These are phyloP conservation scores for Panthera tigris DNA, from an alignment of 2,113 vertebrate genomes.

Conservation along the genomic window DNA sequence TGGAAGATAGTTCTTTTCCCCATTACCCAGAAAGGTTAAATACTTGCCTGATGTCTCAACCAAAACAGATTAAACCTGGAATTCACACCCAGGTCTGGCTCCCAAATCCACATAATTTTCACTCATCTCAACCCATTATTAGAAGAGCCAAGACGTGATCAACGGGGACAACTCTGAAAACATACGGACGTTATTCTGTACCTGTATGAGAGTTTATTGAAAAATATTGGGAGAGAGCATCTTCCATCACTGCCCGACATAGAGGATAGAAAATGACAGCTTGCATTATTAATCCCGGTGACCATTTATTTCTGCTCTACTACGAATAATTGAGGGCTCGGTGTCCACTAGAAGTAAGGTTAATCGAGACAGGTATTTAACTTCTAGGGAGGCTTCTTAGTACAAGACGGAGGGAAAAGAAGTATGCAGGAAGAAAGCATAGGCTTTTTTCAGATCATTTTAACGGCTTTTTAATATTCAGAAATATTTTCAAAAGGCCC, in stretches of 20 bases:
- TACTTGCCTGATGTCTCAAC: background rate
- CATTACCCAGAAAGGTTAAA: background rate
- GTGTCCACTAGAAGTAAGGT: background rate
- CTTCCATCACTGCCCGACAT: background rate
- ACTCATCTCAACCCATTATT: background rate
- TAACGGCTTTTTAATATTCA: conserved; percentile 9
- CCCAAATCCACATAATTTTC: background rate
- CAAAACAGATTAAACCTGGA: background rate
- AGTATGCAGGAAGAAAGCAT: background rate
- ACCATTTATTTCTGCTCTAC: background rate
- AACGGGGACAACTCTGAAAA: background rate
- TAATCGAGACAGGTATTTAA: conserved; percentile 5
- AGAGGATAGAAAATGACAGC: background rate
- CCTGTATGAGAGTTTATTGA: background rate
- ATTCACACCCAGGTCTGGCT: background rate
- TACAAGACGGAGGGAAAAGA: background rate
- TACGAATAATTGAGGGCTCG: background rate
- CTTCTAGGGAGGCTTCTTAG: background rate
- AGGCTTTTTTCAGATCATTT: conserved; percentile 29
- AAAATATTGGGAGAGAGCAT: background rate
- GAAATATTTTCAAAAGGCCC: conserved; percentile 36
- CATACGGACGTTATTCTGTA: background rate
- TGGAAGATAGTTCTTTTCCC: background rate
- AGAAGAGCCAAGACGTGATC: background rate
- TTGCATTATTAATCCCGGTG: background rate